Evolutionary conservation across 2,797 vertebrate species (phyloP).

Genomic region (Thunnus albacares): DNA sequence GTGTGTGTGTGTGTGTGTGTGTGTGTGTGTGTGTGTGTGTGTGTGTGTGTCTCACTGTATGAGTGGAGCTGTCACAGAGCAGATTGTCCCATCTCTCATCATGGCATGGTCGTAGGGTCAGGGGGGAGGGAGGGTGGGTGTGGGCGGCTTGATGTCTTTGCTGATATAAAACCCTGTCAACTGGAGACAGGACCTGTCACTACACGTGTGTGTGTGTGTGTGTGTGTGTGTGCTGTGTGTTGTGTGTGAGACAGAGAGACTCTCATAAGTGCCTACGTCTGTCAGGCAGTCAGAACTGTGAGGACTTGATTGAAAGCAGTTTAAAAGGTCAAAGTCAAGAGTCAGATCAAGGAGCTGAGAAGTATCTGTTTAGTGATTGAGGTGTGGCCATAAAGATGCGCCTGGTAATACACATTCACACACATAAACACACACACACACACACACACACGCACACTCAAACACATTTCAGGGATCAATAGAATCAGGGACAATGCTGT

Average conservation of each 20-base stretch:
- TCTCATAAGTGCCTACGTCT: constrained; percentile 61
- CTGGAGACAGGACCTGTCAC: constrained; percentile 75
- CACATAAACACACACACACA: constrained; percentile 5
- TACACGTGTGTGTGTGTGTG: constrained; percentile 26
- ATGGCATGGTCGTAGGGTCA: constrained; percentile 75
- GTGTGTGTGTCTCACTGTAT: constrained; percentile 38
- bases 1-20: constrained; percentile 26
- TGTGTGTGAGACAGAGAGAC: constrained; percentile 33
- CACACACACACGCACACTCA: constrained; percentile 4
- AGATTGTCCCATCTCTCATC: constrained; percentile 81
- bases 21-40: constrained; percentile 18
- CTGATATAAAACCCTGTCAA: constrained; percentile 83
- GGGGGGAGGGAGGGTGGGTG: constrained; percentile 37
- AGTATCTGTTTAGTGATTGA: constrained; percentile 60
- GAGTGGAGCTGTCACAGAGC: constrained; percentile 74
- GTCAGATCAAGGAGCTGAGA: constrained; percentile 54
- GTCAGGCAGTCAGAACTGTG: constrained; percentile 57
- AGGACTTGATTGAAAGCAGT: constrained; percentile 75
- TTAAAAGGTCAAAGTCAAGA: constrained; percentile 78
- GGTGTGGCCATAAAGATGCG: constrained; percentile 38
- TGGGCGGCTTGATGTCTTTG: constrained; percentile 73
- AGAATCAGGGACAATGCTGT: constrained; percentile 66
- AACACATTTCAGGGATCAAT: constrained; percentile 60
- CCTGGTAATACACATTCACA: background rate
- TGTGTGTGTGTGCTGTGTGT: constrained; percentile 37